These are phyloP conservation scores for Ctena decussata DNA, from an alignment of 2,888 invertebrate species.

Conservation along the genomic window DNA sequence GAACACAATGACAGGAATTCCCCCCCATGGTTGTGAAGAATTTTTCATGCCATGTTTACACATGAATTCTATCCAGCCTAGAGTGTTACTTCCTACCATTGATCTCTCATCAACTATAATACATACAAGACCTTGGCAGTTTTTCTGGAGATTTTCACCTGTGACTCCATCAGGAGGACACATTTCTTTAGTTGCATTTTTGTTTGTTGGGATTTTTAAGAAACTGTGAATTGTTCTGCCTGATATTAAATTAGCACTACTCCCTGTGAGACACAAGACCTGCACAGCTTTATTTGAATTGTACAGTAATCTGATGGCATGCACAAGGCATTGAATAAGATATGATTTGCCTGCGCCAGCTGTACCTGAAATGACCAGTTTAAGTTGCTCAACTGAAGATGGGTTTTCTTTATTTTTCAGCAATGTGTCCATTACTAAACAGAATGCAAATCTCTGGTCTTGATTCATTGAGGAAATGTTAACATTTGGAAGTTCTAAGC, in stretches of 20 bases:
- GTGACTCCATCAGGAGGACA: constrained; percentile 52
- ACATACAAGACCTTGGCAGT: constrained; percentile 48
- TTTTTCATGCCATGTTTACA: constrained; percentile 6
- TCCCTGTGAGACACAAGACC: constrained; percentile 18
- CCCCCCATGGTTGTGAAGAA: constrained; percentile 40
- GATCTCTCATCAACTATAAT: constrained; percentile 69
- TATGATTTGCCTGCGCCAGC: not conserved
- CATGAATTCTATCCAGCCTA: not conserved
- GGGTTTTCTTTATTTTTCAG: not conserved
- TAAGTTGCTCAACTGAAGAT: not conserved
- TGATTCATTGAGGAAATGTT: not conserved
- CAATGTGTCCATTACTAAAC: not conserved
- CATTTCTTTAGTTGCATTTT: constrained; percentile 41
- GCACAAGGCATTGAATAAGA: not conserved
- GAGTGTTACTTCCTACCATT: not conserved
- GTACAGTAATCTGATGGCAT: not conserved
- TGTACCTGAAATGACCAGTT: not conserved
- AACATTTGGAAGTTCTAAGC: constrained; percentile 43
- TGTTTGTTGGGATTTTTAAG: constrained; percentile 49
- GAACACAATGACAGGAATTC: constrained; percentile 67
- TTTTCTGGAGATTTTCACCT: constrained; percentile 52
- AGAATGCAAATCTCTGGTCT: not conserved
- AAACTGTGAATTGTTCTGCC: constrained; percentile 52
- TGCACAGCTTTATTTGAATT: not conserved
- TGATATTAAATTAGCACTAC: constrained; percentile 60